Base-by-base conservation (phyloP, 2,113 vertebrate genomes). In the Salvelinus namaycush region DNA sequence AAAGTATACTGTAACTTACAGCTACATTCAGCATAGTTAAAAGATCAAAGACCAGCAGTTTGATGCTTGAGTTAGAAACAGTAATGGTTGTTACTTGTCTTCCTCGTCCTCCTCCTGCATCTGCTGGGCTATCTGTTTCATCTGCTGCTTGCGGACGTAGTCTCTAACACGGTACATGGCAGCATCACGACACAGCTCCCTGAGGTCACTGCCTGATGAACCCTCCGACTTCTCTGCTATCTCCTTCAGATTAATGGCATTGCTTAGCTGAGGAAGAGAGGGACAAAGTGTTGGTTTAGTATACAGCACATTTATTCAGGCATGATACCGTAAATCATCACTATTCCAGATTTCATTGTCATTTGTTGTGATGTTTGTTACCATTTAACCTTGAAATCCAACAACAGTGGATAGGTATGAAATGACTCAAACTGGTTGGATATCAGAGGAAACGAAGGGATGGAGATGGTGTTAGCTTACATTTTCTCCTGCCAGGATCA, bases 101-200 rank as follows among this genome's bases (percentile, higher is more conserved):
- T 92, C 90, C 9, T 90, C 89, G 51, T 89, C 73, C 34, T 27
- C 12, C 18, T 87, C 92, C 76, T 89, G 90, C 0, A 94, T 79
- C 88, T 93, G 91, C 68, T 87, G 89, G 5, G 89, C 89, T 1
- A 95, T 93, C 84, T 92, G 93, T 79, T 87, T 91, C 92, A 95
- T 94, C 83, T 95, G 93, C 81, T 94, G 93, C 84, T 93, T 94
- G 76, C 92, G 93, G 74, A 94, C 86, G 9, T 93, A 95, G 80
- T 95, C 93, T 14, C 94, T 74, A 24, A 95, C 91, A 2, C 92
- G 87, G 80, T 95, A 94, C 87, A 94, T 86, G 84, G 94, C 92
- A 0, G 93, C 94, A 0, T 95, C 94, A 0, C 94, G 89, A 74
- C 94, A 95, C 5, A 94, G 85, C 87, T 95, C 94, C 51, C 90